Conservation (phyloP, 2,113 vertebrate species). For the Murina feae region DNA sequence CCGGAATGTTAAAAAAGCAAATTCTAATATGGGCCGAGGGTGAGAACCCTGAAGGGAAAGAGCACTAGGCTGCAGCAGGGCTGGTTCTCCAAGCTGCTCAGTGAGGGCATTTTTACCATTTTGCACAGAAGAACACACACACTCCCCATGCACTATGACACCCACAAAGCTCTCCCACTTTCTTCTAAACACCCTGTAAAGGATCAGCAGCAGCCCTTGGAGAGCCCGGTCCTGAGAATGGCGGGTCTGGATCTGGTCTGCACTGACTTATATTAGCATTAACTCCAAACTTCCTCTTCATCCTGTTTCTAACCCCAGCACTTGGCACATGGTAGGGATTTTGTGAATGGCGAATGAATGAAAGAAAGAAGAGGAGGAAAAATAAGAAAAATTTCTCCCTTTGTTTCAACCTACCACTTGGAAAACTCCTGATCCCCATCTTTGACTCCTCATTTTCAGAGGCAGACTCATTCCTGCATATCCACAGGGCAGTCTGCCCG, state of each 20-base stretch:
- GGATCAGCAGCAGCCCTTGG: not conserved
- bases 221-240: not conserved
- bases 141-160: not conserved
- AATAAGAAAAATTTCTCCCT: not conserved
- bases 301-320: not conserved
- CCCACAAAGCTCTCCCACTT: not conserved
- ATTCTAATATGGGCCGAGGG: not conserved
- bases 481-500: not conserved
- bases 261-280: accelerated
- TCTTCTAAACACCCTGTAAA: not conserved
- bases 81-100: not conserved
- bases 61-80: not conserved
- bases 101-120: not conserved
- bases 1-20: not conserved
- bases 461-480: not conserved
- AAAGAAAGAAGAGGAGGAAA: not conserved
- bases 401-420: not conserved
- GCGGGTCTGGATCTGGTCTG: not conserved
- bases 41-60: not conserved
- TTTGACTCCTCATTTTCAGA: too few species aligned
- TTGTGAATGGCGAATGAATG: not conserved
- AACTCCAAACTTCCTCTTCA: not conserved
- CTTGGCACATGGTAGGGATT: not conserved
- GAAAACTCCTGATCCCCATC: not conserved
- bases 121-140: not conserved